Evolutionary conservation across 2,113 vertebrate genomes (phyloP).

Genomic region (Chlamydotis undulata): DNA sequence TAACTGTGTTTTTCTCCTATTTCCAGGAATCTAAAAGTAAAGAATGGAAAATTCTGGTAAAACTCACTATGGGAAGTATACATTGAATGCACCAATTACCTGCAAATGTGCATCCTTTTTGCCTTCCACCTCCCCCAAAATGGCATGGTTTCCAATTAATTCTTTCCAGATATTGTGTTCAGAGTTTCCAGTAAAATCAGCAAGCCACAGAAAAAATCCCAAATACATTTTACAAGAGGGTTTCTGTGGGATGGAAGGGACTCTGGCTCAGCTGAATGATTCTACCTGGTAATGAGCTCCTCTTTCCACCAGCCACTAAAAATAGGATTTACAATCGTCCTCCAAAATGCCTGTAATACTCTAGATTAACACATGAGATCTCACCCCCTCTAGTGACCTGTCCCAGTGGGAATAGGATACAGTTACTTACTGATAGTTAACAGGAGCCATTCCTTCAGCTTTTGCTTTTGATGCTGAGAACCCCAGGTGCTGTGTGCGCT

Average conservation of each 20-base stretch:
- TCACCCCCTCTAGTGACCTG: background rate
- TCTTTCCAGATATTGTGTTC: background rate
- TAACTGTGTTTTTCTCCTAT: background rate
- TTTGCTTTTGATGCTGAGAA: background rate
- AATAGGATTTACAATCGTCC: background rate
- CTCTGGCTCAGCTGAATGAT: background rate
- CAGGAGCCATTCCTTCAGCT: background rate
- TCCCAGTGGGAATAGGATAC: background rate
- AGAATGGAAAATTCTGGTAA: background rate
- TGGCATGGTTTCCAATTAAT: background rate
- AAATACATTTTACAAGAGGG: background rate
- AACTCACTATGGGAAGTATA: background rate
- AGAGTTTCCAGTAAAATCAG: background rate
- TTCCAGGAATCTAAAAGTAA: background rate
- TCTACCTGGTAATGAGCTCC: background rate
- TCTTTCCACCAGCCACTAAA: background rate
- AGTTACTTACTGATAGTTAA: background rate
- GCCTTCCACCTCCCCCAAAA: background rate
- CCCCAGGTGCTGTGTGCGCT: fast-evolving
- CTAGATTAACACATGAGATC: background rate
- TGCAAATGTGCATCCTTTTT: background rate
- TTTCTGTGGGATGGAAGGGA: background rate
- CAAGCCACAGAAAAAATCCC: background rate
- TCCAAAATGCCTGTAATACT: background rate
- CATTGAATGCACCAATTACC: background rate